Conservation (phyloP, 2,888 invertebrate species). For the Amphimallon solstitiale region DNA sequence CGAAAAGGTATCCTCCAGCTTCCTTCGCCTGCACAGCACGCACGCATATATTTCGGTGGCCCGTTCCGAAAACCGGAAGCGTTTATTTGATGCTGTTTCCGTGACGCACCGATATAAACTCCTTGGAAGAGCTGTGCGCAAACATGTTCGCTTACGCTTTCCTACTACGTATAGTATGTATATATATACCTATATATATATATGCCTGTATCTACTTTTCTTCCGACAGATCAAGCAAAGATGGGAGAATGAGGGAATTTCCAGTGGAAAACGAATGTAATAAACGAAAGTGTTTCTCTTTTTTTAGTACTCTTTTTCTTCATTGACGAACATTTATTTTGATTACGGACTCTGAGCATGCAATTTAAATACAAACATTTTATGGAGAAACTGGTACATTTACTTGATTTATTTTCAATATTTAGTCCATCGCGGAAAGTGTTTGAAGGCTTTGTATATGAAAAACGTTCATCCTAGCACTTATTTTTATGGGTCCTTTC, state of each 20-base stretch:
- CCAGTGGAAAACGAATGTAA: constrained; percentile 15
- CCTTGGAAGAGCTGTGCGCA: background rate
- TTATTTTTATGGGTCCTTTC: no score
- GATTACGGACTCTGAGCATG: no score
- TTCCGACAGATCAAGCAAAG: no score
- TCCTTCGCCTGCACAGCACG: background rate
- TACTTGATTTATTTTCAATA: no score
- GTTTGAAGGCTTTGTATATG: no score
- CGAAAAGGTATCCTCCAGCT: no score
- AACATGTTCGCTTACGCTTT: constrained; percentile 16
- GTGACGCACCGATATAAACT: constrained; percentile 26
- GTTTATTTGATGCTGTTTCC: constrained; percentile 29
- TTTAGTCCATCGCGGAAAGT: no score
- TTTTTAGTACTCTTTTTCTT: background rate
- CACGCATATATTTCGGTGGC: constrained; percentile 17
- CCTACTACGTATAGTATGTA: background rate
- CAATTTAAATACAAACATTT: no score
- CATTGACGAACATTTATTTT: constrained; percentile 1
- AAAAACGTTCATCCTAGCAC: no score
- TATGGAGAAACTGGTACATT: no score
- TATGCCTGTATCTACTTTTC: background rate
- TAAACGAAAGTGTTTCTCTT: constrained; percentile 21
- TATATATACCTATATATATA: background rate
- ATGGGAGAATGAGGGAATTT: no score
- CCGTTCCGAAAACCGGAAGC: constrained; percentile 31